Percentiles rank a stretch among this genome's conserved stretches.
These are phyloP conservation scores for Desmodus rotundus DNA, from an alignment of 2,113 vertebrate species.

Conservation along the genomic window DNA sequence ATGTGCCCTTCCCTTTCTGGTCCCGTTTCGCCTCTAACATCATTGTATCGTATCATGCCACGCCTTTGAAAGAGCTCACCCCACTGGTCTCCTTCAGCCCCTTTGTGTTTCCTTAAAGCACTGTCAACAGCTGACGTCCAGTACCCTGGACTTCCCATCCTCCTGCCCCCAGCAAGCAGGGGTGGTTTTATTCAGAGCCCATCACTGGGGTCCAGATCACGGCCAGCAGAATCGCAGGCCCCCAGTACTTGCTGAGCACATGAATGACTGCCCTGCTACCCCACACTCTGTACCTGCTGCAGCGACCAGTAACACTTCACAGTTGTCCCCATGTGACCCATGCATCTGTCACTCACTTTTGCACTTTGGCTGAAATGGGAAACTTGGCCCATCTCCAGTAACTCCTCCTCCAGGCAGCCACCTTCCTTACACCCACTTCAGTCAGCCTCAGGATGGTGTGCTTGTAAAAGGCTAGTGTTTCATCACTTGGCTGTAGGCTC, in stretches of 20 bases:
- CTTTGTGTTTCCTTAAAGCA: neutral
- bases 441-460: neutral
- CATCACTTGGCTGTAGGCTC: neutral
- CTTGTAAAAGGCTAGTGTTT: neutral
- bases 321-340: neutral
- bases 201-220: neutral
- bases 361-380: neutral
- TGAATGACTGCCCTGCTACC: neutral
- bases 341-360: neutral
- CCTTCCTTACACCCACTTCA: neutral
- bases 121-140: neutral
- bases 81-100: neutral
- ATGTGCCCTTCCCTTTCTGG: neutral
- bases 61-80: neutral
- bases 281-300: neutral
- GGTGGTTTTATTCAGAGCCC: neutral
- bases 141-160: neutral
- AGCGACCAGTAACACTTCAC: fast-evolving
- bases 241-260: neutral
- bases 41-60: neutral
- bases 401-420: neutral
- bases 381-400: neutral
- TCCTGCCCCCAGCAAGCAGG: neutral
- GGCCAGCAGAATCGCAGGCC: fast-evolving
- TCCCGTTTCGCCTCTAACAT: neutral